A percentile compares a stretch with the other conserved stretches of the same genome.
Conservation (phyloP, 1,140 invertebrate species). For the Dendrolimus kikuchii region DNA sequence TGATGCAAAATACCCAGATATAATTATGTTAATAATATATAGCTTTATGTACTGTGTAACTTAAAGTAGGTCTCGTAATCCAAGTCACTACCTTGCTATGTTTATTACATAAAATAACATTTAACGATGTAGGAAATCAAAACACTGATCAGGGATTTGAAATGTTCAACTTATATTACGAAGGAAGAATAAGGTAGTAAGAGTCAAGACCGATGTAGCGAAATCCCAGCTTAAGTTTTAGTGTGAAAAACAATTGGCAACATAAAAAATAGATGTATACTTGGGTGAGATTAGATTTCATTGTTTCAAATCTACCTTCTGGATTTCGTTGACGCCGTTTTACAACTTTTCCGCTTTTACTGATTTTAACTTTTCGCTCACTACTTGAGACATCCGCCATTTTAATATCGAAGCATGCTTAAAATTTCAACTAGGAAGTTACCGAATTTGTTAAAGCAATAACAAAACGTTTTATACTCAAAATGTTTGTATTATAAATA, state of each 20-base stretch:
- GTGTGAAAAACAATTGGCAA: neutral
- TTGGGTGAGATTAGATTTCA: no score
- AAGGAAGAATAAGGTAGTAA: constrained; percentile 69
- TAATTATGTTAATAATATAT: no score
- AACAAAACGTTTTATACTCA: no score
- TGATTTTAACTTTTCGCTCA: constrained; percentile 61
- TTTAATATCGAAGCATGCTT: constrained; percentile 53
- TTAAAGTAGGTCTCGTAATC: no score
- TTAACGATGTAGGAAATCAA: no score
- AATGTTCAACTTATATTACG: constrained; percentile 22
- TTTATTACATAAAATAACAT: no score
- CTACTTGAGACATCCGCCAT: constrained; percentile 69
- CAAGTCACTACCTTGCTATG: no score
- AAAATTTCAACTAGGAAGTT: neutral
- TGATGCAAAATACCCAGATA: no score
- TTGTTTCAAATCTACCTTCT: constrained; percentile 45
- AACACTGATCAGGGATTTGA: neutral
- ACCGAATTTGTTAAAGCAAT: no score
- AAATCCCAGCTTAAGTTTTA: constrained; percentile 10
- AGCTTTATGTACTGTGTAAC: no score
- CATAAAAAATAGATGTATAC: constrained; percentile 1
- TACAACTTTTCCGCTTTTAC: constrained; percentile 62
- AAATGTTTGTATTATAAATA: no score
- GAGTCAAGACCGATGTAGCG: constrained; percentile 43
- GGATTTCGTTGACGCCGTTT: constrained; percentile 67